Evolutionary conservation across 2,113 vertebrate genomes (phyloP), one percentile per base, ranked within the genome.

Genomic region (Astur gentilis): DNA sequence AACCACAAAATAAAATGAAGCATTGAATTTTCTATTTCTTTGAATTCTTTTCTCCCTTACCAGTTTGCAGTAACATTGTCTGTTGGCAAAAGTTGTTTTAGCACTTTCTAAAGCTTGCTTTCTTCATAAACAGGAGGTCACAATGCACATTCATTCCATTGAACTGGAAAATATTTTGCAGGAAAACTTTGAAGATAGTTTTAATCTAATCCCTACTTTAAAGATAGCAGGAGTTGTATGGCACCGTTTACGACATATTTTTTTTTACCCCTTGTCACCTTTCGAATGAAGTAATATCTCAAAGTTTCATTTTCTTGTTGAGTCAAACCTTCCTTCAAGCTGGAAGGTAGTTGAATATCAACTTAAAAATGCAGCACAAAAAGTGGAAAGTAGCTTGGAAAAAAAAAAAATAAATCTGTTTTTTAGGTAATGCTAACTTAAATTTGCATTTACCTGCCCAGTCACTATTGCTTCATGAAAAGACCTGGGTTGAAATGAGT

Each of bases 191-290:
- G 10, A 66, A 84, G 15, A 38, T 54, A 89, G 3, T 90, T 88
- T 71, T 69, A 57, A 52, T 86, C 16, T 72, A 60, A 84, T 77
- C 5, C 27, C 4, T 50, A 2, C 13, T 71, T 87, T 66, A 58
- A 34, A 52, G 21, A 49, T 10, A 80, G 6, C 6, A 18, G 22
- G 32, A 66, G 17, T 34, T 69, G 16, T 55, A 40, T 1, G 7
- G n/a, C 20, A 47, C 8, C 1, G 50, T 27, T 13, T 45, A 10
- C 10, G 19, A 38, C 1, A 4, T 1, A 3, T 13, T 7, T 0
- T 21, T 13, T 38, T 52, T 54, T 38, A 26, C 3, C 3, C 3
- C 1, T 79, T 67, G 7, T 11, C 3, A 12, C 25, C 22, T 83
- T 61, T 78, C 5, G 0, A 32, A 5, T 62, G 26, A 29, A 81